phyloP scores from a whole-genome alignment of 2,888 invertebrate genomes.

The Eristalis arbustorum region DNA sequence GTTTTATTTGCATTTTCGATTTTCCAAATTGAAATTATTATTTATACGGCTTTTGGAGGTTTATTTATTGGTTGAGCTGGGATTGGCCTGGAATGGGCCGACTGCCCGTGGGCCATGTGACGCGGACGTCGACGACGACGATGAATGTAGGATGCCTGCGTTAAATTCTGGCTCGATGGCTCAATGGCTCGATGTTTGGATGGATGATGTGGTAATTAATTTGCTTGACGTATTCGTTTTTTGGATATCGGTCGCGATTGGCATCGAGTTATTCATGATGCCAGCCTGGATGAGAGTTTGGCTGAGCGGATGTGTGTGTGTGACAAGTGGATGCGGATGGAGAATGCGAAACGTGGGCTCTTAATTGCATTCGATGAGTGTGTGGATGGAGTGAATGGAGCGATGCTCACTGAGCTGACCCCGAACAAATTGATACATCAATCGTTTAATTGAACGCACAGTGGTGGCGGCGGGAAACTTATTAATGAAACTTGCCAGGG shows the following conservation, averaged over 20 bases:
- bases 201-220: slow-evolving; percentile 69
- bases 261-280: slow-evolving; percentile 38
- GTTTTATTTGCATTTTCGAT: slow-evolving; percentile 71
- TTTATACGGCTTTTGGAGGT: slow-evolving; percentile 63
- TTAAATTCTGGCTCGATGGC: background rate
- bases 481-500: slow-evolving; percentile 22
- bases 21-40: slow-evolving; percentile 71
- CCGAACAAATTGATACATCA: slow-evolving; percentile 53
- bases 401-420: slow-evolving; percentile 36
- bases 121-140: background rate
- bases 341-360: background rate
- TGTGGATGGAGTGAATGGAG: slow-evolving; percentile 13
- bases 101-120: background rate
- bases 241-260: slow-evolving; percentile 11
- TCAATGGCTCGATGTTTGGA: background rate
- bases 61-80: slow-evolving; percentile 51
- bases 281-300: background rate
- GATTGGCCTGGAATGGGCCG: background rate
- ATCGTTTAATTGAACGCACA: slow-evolving; percentile 45
- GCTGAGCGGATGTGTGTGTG: background rate
- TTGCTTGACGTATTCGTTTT: slow-evolving; percentile 67
- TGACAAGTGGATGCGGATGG: slow-evolving; percentile 14
- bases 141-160: slow-evolving; percentile 4
- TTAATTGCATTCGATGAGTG: background rate
- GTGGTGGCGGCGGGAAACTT: slow-evolving; percentile 23